Conservation (phyloP, 2,113 vertebrate genomes). For the Dipodomys spectabilis region DNA sequence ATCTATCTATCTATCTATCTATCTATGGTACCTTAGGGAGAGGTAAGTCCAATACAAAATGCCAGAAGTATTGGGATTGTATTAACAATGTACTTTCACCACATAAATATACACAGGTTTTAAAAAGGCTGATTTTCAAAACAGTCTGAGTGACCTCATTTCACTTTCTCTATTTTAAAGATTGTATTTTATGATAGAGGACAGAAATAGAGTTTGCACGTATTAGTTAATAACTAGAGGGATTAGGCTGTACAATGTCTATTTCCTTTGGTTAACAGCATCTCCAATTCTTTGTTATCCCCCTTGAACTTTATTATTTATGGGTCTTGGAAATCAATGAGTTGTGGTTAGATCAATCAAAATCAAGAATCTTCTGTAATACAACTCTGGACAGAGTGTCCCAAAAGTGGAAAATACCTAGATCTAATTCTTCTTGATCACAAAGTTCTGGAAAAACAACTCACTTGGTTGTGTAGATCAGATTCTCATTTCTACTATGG, state of each 20-base stretch:
- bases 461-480: neutral
- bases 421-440: neutral
- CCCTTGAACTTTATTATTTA: neutral
- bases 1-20: neutral
- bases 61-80: neutral
- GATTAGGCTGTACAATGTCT: neutral
- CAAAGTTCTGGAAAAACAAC: neutral
- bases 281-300: neutral
- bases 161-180: neutral
- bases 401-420: neutral
- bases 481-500: neutral
- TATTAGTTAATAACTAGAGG: neutral
- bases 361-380: neutral
- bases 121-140: constrained; percentile 47
- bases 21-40: neutral
- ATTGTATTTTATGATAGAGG: neutral
- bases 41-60: neutral
- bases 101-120: neutral
- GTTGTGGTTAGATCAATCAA: neutral
- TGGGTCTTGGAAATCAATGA: neutral
- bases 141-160: neutral
- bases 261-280: neutral
- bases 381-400: neutral
- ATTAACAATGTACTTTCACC: neutral
- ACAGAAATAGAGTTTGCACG: neutral